These are phyloP conservation scores for Hydrochoerus hydrochaeris DNA, from an alignment of 2,113 vertebrate genomes.

Conservation along the genomic window DNA sequence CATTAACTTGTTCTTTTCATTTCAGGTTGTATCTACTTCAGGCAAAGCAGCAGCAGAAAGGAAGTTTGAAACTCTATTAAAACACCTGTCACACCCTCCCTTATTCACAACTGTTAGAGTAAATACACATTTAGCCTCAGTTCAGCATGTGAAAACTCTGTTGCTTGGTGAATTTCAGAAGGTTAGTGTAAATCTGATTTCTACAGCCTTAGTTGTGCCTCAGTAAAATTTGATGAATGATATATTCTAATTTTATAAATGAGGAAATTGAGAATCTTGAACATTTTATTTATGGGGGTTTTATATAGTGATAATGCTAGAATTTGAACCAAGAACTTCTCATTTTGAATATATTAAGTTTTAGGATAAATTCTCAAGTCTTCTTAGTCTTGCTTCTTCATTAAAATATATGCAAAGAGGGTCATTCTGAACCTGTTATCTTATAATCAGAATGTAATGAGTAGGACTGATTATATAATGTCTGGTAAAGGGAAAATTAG, in stretches of 20 bases:
- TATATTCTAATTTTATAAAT: not conserved
- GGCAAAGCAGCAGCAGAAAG: constrained; percentile 86
- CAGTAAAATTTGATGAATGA: not conserved
- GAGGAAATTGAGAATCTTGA: not conserved
- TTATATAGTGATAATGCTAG: not conserved
- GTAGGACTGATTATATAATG: not conserved
- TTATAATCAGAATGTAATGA: not conserved
- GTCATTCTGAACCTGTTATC: not conserved
- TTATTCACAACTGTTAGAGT: constrained; percentile 93
- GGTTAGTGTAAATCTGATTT: constrained; percentile 82
- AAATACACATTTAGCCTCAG: constrained; percentile 91
- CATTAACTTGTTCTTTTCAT: constrained; percentile 54
- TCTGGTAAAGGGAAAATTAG: not conserved
- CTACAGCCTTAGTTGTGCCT: not conserved
- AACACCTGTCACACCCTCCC: constrained; percentile 93
- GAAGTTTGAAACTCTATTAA: constrained; percentile 90
- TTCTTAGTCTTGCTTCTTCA: not conserved
- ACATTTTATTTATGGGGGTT: not conserved
- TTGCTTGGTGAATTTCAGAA: constrained; percentile 89
- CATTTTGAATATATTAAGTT: not conserved
- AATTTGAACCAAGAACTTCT: constrained; percentile 37
- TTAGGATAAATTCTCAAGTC: not conserved
- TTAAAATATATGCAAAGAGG: not conserved
- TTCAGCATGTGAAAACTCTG: constrained; percentile 87
- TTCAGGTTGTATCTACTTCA: constrained; percentile 88